phyloP scores from a whole-genome alignment of 2,888 invertebrate species.

The Drosophila recens region DNA sequence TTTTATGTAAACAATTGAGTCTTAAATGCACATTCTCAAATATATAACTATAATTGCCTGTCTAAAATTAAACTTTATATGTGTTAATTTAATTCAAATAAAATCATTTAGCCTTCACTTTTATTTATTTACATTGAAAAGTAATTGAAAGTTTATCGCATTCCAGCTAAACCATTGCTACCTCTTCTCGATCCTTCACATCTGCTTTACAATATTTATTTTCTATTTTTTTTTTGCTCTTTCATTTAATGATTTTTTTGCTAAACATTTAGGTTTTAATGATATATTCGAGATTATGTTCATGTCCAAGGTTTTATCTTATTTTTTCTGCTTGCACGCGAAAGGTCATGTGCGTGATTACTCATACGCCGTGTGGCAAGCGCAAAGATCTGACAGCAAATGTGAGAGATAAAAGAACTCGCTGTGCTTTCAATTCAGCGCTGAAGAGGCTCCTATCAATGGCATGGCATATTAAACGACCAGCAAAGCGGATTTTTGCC shows the following conservation, averaged over 20 bases:
- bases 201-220: conserved; percentile 3
- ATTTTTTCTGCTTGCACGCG: conserved; percentile 36
- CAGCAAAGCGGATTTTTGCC: conserved; percentile 67
- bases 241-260: conserved; percentile 36
- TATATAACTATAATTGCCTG: too few relatives aligned
- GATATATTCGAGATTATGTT: conserved; percentile 33
- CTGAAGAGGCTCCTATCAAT: conserved; percentile 66
- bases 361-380: conserved; percentile 65
- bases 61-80: too few relatives aligned
- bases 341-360: conserved; percentile 75
- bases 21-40: too few relatives aligned
- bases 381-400: conserved; percentile 13
- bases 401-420: conserved; percentile 50
- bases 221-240: conserved; percentile 34
- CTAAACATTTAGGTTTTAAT: conserved; percentile 51
- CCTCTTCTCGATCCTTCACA: background rate
- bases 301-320: conserved; percentile 36
- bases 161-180: background rate
- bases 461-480: conserved; percentile 64
- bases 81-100: background rate
- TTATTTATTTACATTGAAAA: conserved; percentile 17
- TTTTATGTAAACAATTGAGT: too few relatives aligned
- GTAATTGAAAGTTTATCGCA: conserved; percentile 1
- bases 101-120: conserved; percentile 12
- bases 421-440: conserved; percentile 19